A percentile compares a stretch with the other conserved stretches of the same genome.
Conservation (phyloP, 2,113 vertebrate species). For the Panurus biarmicus region DNA sequence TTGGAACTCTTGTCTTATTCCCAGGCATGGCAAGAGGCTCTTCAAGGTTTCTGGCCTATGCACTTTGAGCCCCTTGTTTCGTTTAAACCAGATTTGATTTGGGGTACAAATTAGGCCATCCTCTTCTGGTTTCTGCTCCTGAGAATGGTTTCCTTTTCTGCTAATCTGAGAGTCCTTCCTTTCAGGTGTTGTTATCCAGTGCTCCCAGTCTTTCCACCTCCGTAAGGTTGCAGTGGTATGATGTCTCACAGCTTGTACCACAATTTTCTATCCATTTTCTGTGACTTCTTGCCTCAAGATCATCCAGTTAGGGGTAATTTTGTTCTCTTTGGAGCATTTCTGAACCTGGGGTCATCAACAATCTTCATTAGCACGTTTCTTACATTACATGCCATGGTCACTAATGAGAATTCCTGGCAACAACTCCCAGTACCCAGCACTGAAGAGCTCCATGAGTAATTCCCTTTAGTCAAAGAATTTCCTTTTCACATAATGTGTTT, state of each 20-base stretch:
- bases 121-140: background rate
- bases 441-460: background rate
- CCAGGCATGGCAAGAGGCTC: background rate
- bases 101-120: background rate
- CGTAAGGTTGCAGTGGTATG: background rate
- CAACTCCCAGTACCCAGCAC: background rate
- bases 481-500: conserved; percentile 17
- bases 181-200: background rate
- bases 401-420: background rate
- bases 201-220: background rate
- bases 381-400: background rate
- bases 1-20: background rate
- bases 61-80: background rate
- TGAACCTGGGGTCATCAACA: background rate
- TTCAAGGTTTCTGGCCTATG: background rate
- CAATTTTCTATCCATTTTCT: background rate
- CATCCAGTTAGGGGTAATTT: background rate
- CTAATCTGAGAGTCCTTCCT: background rate
- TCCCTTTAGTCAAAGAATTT: conserved; percentile 14
- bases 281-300: background rate
- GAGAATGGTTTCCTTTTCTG: background rate
- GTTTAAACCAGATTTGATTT: background rate
- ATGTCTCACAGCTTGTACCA: background rate
- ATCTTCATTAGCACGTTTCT: background rate
- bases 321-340: background rate